phyloP scores from a whole-genome alignment of 2,797 vertebrate genomes.

The Megalops cyprinoides region DNA sequence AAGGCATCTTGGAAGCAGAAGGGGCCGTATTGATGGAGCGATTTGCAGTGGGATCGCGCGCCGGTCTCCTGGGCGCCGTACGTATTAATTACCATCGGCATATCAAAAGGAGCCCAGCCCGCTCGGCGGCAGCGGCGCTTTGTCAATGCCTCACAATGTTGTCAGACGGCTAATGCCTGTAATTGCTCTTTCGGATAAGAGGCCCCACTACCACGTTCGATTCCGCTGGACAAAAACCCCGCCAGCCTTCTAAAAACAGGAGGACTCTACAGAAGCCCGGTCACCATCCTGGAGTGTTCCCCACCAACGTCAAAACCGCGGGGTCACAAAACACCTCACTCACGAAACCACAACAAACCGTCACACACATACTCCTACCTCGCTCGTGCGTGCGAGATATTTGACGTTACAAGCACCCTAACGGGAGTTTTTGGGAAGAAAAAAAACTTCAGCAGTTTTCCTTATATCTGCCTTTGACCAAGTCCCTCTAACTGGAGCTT shows the following conservation, averaged over 20 bases:
- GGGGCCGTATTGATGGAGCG: conserved; percentile 65
- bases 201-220: background rate
- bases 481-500: too few species aligned
- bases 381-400: background rate
- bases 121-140: too few species aligned
- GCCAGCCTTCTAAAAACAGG: background rate
- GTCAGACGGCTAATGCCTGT: too few species aligned
- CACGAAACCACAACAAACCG: background rate
- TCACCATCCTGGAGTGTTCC: background rate
- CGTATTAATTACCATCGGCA: conserved; percentile 76
- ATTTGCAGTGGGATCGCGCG: conserved; percentile 67
- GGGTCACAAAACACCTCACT: too few species aligned
- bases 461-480: too few species aligned
- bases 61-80: conserved; percentile 56
- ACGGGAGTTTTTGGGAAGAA: too few species aligned
- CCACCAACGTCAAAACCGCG: too few species aligned
- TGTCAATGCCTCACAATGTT: too few species aligned
- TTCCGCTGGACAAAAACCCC: background rate
- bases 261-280: background rate
- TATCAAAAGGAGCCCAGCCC: too few species aligned
- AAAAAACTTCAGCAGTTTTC: too few species aligned
- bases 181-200: background rate
- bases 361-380: background rate
- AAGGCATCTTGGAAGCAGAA: too few species aligned
- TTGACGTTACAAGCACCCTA: too few species aligned